These are phyloP conservation scores for Esox niger DNA, from an alignment of 2,113 vertebrate species.

Conservation along the genomic window DNA sequence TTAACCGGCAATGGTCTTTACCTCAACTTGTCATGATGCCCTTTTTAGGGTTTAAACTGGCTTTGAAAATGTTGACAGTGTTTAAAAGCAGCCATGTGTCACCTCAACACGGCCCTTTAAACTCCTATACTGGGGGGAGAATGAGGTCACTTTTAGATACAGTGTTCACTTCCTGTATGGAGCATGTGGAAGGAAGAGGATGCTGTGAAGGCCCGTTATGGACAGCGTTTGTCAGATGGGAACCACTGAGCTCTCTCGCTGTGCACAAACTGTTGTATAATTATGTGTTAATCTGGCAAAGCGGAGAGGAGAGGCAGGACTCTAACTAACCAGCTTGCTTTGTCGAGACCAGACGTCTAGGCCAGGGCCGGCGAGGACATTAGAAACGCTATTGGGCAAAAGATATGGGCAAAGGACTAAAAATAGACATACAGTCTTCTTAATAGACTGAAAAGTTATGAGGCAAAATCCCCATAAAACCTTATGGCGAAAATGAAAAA, in stretches of 20 bases:
- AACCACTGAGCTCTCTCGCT: constrained; percentile 49
- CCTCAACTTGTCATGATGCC: no score
- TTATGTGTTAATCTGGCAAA: constrained; percentile 60
- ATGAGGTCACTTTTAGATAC: constrained; percentile 54
- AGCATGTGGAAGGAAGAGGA: constrained; percentile 59
- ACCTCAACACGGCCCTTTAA: no score
- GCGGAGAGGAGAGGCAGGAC: constrained; percentile 25
- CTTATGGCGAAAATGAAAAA: no score
- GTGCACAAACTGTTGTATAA: constrained; percentile 64
- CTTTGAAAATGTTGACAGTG: no score
- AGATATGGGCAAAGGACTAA: constrained; percentile 16
- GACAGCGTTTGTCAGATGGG: constrained; percentile 48
- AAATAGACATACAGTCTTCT: constrained; percentile 29
- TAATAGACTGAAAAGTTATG: no score
- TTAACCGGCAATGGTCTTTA: no score
- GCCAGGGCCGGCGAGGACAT: constrained; percentile 30
- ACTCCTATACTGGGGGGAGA: constrained; percentile 1
- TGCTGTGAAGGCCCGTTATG: constrained; percentile 44
- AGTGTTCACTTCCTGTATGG: constrained; percentile 45
- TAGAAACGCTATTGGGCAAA: constrained; percentile 25
- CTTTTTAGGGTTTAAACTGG: no score
- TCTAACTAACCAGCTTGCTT: constrained; percentile 11
- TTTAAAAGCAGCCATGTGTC: no score
- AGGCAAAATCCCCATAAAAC: no score
- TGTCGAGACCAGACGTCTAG: constrained; percentile 19